Evolutionary conservation across 1,140 invertebrate genomes (phyloP), one percentile per base, ranked within the genome.

Genomic region (Calephelis virginiensis): DNA sequence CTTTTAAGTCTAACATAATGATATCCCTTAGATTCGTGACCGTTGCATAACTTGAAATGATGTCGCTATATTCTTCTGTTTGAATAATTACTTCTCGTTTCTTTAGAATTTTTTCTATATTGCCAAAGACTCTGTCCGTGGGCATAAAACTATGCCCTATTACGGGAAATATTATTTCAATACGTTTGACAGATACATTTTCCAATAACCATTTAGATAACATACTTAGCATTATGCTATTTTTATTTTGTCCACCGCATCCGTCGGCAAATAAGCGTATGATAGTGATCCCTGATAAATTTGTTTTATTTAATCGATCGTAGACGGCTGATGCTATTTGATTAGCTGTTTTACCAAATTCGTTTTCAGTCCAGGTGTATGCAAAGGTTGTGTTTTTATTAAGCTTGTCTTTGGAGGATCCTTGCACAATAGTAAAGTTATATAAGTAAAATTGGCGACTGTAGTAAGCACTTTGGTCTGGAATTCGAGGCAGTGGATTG

Each of bases 91-190:
- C 64, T 49, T 49, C 12, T 49, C 47, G 12, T 13, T 49, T 49
- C 47, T 49, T 49, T 49, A 49, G 47, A 49, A 13, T 13, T 10
- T 49, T 49, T 49, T 49, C 47, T 49, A 49, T 49, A 49, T 49
- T 49, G 47, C 69, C 69, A 61, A 74, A 74, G 10, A 66, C 64
- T 8, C 73, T 43, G 49, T 80, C 70, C 17, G 74, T 38, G 37
- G 74, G 78, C 68, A 81, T 70, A 67, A 68, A 77, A n/a, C 68
- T 73, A 48, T 81, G 71, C 6, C 74, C 75, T 5, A 69, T 70
- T 10, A 77, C 68, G n/a, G 76, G 74, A 63, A 74, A 80, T 17
- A 75, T 66, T 10, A 76, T 50, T 73, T 78, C 69, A 38, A 72
- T 74, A 64, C 10, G 14, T 65, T 73, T 59, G 40, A 68, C 45